Conservation (phyloP, 2,888 invertebrate species). For the Synanthedon andrenaeformis region DNA sequence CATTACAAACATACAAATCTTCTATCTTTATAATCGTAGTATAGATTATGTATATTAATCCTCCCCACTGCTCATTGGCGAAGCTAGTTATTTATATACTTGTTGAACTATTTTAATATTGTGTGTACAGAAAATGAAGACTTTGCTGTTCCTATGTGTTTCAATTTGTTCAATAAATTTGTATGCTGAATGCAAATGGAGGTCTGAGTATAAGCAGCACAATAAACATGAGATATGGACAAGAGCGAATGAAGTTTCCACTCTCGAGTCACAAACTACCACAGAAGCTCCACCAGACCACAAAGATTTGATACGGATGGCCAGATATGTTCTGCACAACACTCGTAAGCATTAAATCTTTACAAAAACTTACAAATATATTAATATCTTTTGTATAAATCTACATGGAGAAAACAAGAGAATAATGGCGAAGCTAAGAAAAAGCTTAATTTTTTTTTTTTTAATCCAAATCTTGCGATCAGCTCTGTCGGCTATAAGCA, state of each 20-base stretch:
- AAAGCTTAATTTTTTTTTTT: too few species aligned
- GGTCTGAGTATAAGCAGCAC: conserved; percentile 7
- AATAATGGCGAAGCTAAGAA: too few species aligned
- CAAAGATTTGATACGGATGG: conserved; percentile 74
- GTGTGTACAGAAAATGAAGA: not conserved
- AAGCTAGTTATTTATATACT: not conserved
- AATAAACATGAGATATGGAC: conserved; percentile 8
- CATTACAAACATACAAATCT: too few species aligned
- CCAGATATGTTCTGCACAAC: conserved; percentile 78
- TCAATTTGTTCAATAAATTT: conserved; percentile 14
- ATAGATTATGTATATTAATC: too few species aligned
- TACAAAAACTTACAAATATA: not conserved
- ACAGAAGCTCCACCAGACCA: conserved; percentile 69
- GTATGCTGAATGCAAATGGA: conserved; percentile 22
- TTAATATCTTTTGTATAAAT: not conserved
- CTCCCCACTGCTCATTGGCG: too few species aligned
- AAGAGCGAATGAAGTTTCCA: conserved; percentile 30
- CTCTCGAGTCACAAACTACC: conserved; percentile 8
- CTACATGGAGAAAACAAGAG: too few species aligned
- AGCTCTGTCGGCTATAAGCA: too few species aligned
- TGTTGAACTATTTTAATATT: not conserved
- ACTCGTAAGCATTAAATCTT: conserved; percentile 59
- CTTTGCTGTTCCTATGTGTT: conserved; percentile 12
- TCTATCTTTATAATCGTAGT: too few species aligned
- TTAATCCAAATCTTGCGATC: too few species aligned